Evolutionary conservation across 2,888 invertebrate genomes (phyloP), one percentile per base, ranked within the genome.

Genomic region (Polyploca ridens): DNA sequence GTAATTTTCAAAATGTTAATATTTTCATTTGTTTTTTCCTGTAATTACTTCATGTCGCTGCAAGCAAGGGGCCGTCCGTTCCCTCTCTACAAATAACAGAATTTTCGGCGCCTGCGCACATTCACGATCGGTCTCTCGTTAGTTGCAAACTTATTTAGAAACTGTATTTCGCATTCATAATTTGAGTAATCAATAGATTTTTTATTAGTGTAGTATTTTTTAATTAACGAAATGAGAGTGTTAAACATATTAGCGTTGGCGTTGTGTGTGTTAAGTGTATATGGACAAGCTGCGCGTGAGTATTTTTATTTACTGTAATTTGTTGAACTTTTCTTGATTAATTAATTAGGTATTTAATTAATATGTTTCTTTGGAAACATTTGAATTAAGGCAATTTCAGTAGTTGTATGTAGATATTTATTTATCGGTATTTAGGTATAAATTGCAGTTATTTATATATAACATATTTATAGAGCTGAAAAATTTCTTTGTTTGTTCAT

Each of bases 241-340:
- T 66, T 88, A 19, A 60, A 88, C 62, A 66, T 88, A 72, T 59
- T 90, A 7, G 71, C 82, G 58, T 67, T 90, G 6, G 70, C 82
- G 58, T 67, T 87, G 35, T 87, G 85, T 82, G 81, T 77, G 67
- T 76, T 81, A 54, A 75, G 84, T 78, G 88, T 78, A 64, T 82
- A 85, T 41, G 88, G 88, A 62, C 89, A 86, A 86, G 86, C 90
- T 61, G 81, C 89, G n/a, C 93, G 93, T 93, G 81, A 91, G 93
- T 91, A 74, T 19, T 63, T 19, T 27, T 35, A 54, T 44, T 1
- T 10, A 41, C 11, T 49, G 46, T 10, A n/a, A 57, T 58, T 41
- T 33, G 61, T 19, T 59, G 35, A 49, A 7, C 7, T 7, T 49
- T 16, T 49, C 16, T 1, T 49, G 16, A 7, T 49, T 16, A 3